A percentile compares a stretch with the other conserved stretches of the same genome.
Conservation (phyloP, 2,113 vertebrate species). For the Dolichallabes microphthalmus region DNA sequence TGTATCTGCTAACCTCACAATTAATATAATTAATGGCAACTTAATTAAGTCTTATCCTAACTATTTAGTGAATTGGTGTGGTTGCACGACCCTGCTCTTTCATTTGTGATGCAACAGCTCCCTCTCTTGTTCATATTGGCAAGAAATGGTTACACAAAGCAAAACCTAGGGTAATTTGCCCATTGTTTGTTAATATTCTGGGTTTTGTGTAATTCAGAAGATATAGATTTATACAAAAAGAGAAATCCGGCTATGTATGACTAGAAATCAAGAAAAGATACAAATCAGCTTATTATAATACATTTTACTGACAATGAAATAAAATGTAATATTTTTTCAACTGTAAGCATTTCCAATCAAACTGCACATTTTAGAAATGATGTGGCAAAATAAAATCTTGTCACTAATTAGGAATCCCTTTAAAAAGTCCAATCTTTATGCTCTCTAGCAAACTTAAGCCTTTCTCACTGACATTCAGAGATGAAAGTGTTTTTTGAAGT, state of each 20-base stretch:
- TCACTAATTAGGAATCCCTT: not conserved
- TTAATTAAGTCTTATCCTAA: not conserved
- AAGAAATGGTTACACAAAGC: not conserved
- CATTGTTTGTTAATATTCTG: not conserved
- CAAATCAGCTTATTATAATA: not conserved
- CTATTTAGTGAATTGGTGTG: not conserved
- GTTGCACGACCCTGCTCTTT: not conserved
- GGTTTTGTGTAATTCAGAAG: not conserved
- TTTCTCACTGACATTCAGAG: not conserved
- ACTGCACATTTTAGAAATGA: not conserved
- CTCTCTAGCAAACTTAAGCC: no score
- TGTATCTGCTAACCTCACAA: not conserved
- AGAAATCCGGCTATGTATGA: not conserved
- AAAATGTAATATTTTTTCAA: not conserved
- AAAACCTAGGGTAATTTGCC: not conserved
- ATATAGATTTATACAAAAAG: not conserved
- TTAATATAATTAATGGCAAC: not conserved
- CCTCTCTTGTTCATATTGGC: conserved; percentile 13
- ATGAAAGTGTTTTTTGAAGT: no score
- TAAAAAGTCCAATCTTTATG: no score
- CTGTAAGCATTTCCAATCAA: not conserved
- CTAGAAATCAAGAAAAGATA: not conserved
- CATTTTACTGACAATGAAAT: not conserved
- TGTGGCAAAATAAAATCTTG: not conserved
- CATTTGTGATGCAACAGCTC: conserved; percentile 15